A percentile compares a stretch with the other conserved stretches of the same genome.
These are phyloP conservation scores for Drosophila diplacantha DNA, from an alignment of 2,888 invertebrate species.

Conservation along the genomic window DNA sequence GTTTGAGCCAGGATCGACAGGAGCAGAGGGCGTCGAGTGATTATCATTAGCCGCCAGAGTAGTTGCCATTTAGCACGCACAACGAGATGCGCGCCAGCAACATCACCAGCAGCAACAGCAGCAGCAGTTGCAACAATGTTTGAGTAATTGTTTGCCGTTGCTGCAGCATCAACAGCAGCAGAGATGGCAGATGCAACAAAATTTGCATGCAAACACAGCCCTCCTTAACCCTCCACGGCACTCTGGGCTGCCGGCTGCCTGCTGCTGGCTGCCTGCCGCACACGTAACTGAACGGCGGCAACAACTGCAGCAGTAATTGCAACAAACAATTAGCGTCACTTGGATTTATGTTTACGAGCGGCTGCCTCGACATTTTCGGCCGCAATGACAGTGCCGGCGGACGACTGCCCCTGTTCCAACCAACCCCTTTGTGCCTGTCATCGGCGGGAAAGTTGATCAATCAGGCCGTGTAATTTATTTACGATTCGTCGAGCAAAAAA, in stretches of 20 bases:
- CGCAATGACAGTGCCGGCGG: conserved; percentile 26
- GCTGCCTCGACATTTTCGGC: conserved; percentile 46
- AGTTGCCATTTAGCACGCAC: conserved; percentile 67
- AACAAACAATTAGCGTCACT: conserved; percentile 73
- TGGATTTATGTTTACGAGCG: conserved; percentile 69
- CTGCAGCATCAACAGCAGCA: conserved; percentile 45
- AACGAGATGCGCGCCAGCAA: conserved; percentile 36
- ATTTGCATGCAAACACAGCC: conserved; percentile 59
- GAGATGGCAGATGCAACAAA: conserved; percentile 54
- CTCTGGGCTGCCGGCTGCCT: background rate
- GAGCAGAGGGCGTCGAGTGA: conserved; percentile 52
- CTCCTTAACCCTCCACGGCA: conserved; percentile 9
- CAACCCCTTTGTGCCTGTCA: conserved; percentile 28
- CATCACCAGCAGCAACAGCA: conserved; percentile 16
- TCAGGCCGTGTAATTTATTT: conserved; percentile 36
- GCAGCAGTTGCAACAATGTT: conserved; percentile 62
- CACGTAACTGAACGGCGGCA: conserved; percentile 60
- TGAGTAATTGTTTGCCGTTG: conserved; percentile 68
- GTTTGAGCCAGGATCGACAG: conserved; percentile 22
- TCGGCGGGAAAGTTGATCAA: conserved; percentile 46
- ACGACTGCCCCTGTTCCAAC: background rate
- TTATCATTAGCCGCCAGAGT: conserved; percentile 68
- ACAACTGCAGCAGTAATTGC: conserved; percentile 71
- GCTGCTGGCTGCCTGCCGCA: conserved; percentile 42
- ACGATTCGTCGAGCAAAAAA: conserved; percentile 13